phyloP scores from a whole-genome alignment of 2,888 invertebrate genomes.

The Noctua comes region DNA sequence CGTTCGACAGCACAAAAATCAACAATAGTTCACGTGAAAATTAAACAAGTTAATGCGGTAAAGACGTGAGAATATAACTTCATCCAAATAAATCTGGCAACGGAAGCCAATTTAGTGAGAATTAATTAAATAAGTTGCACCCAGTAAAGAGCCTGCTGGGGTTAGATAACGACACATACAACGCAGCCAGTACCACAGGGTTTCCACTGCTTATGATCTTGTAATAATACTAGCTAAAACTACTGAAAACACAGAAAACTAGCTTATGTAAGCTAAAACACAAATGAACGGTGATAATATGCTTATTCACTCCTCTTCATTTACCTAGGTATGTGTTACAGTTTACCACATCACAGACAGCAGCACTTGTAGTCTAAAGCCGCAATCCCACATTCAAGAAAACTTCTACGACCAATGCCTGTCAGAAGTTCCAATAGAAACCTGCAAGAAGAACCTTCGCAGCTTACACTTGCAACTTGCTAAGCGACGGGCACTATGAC shows the following conservation, averaged over 20 bases:
- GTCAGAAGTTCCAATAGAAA: not conserved
- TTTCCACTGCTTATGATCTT: not conserved
- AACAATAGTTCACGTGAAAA: too few species aligned
- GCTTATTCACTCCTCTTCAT: too few species aligned
- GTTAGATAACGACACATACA: not conserved
- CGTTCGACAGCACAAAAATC: not conserved
- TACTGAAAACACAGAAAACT: too few species aligned
- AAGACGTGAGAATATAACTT: too few species aligned
- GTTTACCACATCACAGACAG: not conserved
- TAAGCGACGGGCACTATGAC: not conserved
- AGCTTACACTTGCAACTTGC: not conserved
- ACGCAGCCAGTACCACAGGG: not conserved
- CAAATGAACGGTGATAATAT: too few species aligned
- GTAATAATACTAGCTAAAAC: too few species aligned
- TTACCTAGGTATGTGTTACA: too few species aligned
- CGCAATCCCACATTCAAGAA: not conserved
- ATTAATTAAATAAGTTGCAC: not conserved
- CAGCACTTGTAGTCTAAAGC: not conserved
- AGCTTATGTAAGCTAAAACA: too few species aligned
- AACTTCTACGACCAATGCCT: not conserved
- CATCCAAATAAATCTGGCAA: not conserved
- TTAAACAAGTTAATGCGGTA: too few species aligned
- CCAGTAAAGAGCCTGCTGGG: not conserved
- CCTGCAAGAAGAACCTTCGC: not conserved
- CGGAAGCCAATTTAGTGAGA: not conserved